These are phyloP conservation scores for Betta splendens DNA, from an alignment of 2,797 vertebrate species.

Conservation along the genomic window DNA sequence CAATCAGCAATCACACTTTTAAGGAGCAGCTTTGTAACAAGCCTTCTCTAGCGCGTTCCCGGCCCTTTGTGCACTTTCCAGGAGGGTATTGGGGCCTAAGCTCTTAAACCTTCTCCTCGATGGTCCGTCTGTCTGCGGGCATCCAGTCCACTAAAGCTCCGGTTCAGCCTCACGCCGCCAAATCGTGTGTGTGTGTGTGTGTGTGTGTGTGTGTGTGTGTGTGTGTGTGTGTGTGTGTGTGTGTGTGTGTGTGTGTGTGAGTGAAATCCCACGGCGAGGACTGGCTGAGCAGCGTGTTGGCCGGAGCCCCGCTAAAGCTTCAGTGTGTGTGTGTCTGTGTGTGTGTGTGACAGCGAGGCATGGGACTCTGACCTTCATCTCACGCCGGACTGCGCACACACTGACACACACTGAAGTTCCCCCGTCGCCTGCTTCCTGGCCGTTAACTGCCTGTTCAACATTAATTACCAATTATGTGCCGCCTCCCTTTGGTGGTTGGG, in stretches of 20 bases:
- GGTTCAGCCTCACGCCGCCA: constrained; percentile 49
- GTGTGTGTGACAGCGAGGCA: constrained; percentile 38
- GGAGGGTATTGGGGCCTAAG: constrained; percentile 69
- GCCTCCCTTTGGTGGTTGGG: constrained; percentile 52
- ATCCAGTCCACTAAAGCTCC: constrained; percentile 58
- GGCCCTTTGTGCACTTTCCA: constrained; percentile 59
- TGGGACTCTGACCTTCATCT: constrained; percentile 59
- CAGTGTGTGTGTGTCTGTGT: constrained; percentile 37
- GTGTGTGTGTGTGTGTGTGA: constrained; percentile 12
- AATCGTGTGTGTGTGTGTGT: constrained; percentile 23
- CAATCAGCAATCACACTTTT: constrained; percentile 41
- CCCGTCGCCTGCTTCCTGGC: constrained; percentile 29
- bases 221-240: constrained; percentile 25
- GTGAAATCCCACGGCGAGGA: constrained; percentile 57
- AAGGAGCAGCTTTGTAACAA: constrained; percentile 48
- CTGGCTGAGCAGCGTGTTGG: constrained; percentile 56
- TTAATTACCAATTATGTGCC: constrained; percentile 74
- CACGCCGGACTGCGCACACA: constrained; percentile 35
- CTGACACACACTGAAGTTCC: constrained; percentile 18
- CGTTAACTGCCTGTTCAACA: constrained; percentile 65
- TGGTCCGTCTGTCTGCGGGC: constrained; percentile 65
- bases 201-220: constrained; percentile 17
- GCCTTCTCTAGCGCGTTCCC: constrained; percentile 38
- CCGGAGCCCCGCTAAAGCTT: constrained; percentile 50
- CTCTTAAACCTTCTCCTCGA: constrained; percentile 70